Percentiles rank a stretch among this genome's conserved stretches.
These are phyloP conservation scores for Cyclina sinensis DNA, from an alignment of 1,140 invertebrate species.

Conservation along the genomic window DNA sequence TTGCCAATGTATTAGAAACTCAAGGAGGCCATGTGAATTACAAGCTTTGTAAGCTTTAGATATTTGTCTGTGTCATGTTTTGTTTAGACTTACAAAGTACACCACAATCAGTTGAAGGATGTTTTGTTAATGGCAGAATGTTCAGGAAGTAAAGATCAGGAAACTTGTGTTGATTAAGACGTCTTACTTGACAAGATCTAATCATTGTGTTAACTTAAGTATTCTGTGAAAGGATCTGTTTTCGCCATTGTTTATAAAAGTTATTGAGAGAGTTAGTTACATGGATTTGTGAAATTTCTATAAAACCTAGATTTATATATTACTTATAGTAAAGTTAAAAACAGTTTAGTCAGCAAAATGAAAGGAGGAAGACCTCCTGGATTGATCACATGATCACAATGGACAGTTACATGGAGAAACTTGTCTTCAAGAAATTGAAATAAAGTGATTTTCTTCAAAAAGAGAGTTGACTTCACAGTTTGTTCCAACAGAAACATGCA, in stretches of 20 bases:
- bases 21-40: too few species aligned
- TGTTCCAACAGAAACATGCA: not conserved
- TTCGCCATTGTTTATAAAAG: not conserved
- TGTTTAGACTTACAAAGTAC: not conserved
- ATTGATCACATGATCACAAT: not conserved
- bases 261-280: not conserved
- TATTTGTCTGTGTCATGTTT: not conserved
- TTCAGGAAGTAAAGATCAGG: conserved; percentile 1
- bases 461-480: not conserved
- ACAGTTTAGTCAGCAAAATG: conserved; percentile 2
- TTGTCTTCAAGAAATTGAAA: not conserved
- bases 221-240: not conserved
- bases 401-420: not conserved
- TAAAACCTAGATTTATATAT: not conserved
- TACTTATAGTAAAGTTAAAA: not conserved
- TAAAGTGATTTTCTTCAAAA: not conserved
- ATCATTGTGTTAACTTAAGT: too few species aligned
- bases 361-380: not conserved
- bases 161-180: too few species aligned
- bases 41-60: too few species aligned
- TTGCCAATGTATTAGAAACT: too few species aligned
- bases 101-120: not conserved
- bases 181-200: not conserved
- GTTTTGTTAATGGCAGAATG: not conserved
- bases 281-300: not conserved